Evolutionary conservation across 2,113 vertebrate species (phyloP).

Genomic region (Psittacula cyanocephala): DNA sequence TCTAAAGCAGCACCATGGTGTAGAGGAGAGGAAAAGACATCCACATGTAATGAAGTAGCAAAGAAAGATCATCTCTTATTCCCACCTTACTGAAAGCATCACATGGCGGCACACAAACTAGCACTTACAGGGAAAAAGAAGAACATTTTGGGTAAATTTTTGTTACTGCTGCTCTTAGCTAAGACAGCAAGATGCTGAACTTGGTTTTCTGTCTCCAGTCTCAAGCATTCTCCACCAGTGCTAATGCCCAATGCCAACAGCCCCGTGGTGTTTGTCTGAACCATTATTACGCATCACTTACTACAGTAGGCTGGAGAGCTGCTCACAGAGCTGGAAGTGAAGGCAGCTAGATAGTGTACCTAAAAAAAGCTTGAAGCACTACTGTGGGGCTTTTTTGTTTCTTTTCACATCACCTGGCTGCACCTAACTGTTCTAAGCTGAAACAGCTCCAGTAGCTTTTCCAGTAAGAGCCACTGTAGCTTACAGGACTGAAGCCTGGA

Average conservation of each 20-base stretch:
- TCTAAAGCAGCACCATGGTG: rapidly evolving
- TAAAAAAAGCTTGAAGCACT: not conserved
- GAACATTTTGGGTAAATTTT: not conserved
- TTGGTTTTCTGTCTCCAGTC: not conserved
- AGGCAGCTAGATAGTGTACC: not conserved
- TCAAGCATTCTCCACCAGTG: not conserved
- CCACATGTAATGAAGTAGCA: not conserved
- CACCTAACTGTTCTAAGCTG: not conserved
- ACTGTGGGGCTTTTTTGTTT: not conserved
- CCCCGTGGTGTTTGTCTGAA: not conserved
- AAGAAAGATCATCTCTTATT: not conserved
- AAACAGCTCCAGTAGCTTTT: not conserved
- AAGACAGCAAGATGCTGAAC: not conserved
- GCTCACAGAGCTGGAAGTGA: slow-evolving; percentile 2
- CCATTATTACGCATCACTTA: slow-evolving; percentile 7
- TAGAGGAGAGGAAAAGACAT: not conserved
- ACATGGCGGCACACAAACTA: rapidly evolving
- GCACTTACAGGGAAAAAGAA: rapidly evolving
- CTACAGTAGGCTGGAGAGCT: not conserved
- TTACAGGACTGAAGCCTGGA: not conserved
- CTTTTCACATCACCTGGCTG: not conserved
- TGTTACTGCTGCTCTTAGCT: rapidly evolving
- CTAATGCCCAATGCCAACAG: not conserved
- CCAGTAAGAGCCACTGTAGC: not conserved
- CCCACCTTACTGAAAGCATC: not conserved